phyloP scores from a whole-genome alignment of 2,888 invertebrate genomes.

The Priocnemis perturbator region DNA sequence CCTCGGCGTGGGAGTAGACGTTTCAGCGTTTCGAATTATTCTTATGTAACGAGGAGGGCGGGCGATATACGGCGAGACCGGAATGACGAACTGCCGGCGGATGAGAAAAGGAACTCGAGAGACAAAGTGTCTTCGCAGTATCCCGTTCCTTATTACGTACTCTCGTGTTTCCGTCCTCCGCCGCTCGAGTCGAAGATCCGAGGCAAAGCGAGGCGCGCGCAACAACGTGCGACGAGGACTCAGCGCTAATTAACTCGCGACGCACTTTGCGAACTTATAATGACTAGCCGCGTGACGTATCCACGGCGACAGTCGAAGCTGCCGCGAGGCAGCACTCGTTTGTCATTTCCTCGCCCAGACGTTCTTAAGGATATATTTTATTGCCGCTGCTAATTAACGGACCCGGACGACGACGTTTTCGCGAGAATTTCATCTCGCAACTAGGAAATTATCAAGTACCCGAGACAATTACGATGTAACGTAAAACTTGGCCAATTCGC shows the following conservation, averaged over 20 bases:
- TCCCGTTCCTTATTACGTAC: constrained; percentile 23
- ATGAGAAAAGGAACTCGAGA: constrained; percentile 27
- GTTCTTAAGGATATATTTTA: constrained; percentile 27
- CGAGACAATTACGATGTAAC: too few species aligned
- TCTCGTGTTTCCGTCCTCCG: constrained; percentile 24
- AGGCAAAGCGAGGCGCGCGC: constrained; percentile 25
- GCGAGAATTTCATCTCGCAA: too few species aligned
- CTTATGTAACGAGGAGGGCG: neutral
- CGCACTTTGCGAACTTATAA: constrained; percentile 49
- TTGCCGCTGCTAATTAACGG: constrained; percentile 26
- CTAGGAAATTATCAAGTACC: too few species aligned
- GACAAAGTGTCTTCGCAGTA: constrained; percentile 39
- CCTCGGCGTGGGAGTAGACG: too few species aligned
- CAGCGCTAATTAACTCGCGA: constrained; percentile 50
- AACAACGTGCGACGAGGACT: constrained; percentile 33
- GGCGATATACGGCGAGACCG: neutral
- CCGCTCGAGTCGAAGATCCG: constrained; percentile 28
- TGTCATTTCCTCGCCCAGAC: constrained; percentile 4
- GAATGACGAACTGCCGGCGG: constrained; percentile 18
- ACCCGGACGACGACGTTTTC: neutral
- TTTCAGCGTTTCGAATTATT: neutral
- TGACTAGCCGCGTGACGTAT: constrained; percentile 33
- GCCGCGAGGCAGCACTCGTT: constrained; percentile 16
- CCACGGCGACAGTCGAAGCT: constrained; percentile 19
- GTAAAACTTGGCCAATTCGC: too few species aligned